phyloP scores from a whole-genome alignment of 1,140 invertebrate genomes.

The Gryon sp. region DNA sequence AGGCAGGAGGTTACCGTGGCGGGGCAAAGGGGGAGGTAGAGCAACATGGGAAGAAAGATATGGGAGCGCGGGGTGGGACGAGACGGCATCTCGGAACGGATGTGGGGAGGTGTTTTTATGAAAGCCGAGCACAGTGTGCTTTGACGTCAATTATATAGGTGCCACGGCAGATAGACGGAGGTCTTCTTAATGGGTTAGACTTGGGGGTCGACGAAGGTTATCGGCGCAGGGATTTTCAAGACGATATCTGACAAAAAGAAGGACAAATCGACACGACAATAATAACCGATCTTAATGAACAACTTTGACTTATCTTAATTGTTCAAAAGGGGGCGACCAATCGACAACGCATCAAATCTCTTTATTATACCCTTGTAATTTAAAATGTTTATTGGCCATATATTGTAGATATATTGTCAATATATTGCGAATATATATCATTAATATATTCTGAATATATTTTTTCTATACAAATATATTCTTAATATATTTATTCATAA shows the following conservation, averaged over 20 bases:
- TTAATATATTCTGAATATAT: no score
- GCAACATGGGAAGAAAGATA: constrained; percentile 31
- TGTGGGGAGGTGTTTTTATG: constrained; percentile 79
- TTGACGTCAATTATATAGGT: constrained; percentile 79
- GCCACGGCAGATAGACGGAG: constrained; percentile 72
- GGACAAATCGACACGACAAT: constrained; percentile 57
- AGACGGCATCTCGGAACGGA: constrained; percentile 68
- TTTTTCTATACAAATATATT: no score
- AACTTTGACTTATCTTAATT: constrained; percentile 45
- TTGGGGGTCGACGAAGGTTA: constrained; percentile 76
- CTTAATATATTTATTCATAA: no score
- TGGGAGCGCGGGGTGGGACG: constrained; percentile 24
- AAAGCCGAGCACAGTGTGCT: constrained; percentile 77
- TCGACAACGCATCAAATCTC: constrained; percentile 16
- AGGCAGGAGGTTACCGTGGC: constrained; percentile 24
- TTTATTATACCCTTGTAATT: no score
- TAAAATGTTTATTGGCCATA: no score
- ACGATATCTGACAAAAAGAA: constrained; percentile 66
- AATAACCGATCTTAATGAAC: constrained; percentile 46
- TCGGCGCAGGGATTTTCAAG: constrained; percentile 75
- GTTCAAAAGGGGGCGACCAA: background rate
- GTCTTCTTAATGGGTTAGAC: constrained; percentile 75
- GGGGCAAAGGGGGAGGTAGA: constrained; percentile 15
- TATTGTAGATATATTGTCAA: no score
- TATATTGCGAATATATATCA: no score